These are phyloP conservation scores for Drosophila simulans DNA, from an alignment of 1,140 invertebrate genomes.

Conservation along the genomic window DNA sequence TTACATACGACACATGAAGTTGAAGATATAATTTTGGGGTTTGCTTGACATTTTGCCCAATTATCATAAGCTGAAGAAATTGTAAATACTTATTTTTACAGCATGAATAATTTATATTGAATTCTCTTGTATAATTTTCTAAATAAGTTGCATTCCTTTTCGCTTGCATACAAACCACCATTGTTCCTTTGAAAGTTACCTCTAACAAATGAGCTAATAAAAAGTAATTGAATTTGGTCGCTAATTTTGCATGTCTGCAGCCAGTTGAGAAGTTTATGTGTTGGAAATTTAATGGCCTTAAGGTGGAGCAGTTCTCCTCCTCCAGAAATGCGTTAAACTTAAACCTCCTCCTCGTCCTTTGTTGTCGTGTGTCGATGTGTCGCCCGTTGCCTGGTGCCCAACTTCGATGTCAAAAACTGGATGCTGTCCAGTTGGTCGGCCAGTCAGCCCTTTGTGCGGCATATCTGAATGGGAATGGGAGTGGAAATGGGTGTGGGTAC, in stretches of 20 bases:
- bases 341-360: slow-evolving; percentile 1
- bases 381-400: slow-evolving; percentile 34
- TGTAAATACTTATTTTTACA: no score
- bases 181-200: background rate
- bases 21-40: slow-evolving; percentile 32
- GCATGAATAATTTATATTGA: no score
- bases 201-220: background rate
- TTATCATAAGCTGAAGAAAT: slow-evolving; percentile 38
- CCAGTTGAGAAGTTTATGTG: slow-evolving; percentile 7
- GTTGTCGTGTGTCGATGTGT: slow-evolving; percentile 14
- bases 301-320: background rate
- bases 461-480: background rate
- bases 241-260: slow-evolving; percentile 15
- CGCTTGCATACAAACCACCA: no score
- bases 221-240: slow-evolving; percentile 18
- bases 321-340: slow-evolving; percentile 2
- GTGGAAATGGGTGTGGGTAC: background rate
- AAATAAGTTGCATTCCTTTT: no score
- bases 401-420: slow-evolving; percentile 22
- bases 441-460: slow-evolving; percentile 33
- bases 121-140: no score
- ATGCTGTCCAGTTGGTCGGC: slow-evolving; percentile 1
- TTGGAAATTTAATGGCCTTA: slow-evolving; percentile 22
- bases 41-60: slow-evolving; percentile 31
- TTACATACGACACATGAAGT: slow-evolving; percentile 18